Evolutionary conservation across 2,888 invertebrate species (phyloP).

Genomic region (Antheraea assamensis): DNA sequence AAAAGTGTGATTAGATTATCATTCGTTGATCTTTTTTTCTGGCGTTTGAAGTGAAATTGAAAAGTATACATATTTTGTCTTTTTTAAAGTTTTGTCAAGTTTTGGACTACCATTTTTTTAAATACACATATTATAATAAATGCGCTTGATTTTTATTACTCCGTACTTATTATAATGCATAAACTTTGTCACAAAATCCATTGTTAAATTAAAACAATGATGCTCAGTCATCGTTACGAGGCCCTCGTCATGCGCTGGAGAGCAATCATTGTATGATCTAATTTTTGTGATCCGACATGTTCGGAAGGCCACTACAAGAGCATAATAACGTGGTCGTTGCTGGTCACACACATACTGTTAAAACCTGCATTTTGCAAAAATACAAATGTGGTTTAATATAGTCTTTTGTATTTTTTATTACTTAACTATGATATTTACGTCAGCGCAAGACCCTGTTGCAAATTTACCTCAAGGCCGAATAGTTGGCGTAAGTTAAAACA

Average conservation of each 20-base stretch:
- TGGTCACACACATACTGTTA: not conserved
- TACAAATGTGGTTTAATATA: slow-evolving; percentile 26
- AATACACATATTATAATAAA: slow-evolving; percentile 8
- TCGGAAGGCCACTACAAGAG: slow-evolving; percentile 25
- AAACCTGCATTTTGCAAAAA: slow-evolving; percentile 17
- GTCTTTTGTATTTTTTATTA: slow-evolving; percentile 29
- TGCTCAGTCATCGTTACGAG: slow-evolving; percentile 56
- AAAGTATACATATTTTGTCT: slow-evolving; percentile 23
- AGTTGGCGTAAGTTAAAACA: slow-evolving; percentile 79
- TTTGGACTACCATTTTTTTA: slow-evolving; percentile 14
- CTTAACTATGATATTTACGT: slow-evolving; percentile 29
- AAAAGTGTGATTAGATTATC: slow-evolving; percentile 50
- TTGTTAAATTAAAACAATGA: slow-evolving; percentile 61
- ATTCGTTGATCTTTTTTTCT: slow-evolving; percentile 15
- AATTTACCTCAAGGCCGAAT: slow-evolving; percentile 82
- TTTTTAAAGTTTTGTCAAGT: slow-evolving; percentile 12
- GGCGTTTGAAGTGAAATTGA: slow-evolving; percentile 28
- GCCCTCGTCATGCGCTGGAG: slow-evolving; percentile 69
- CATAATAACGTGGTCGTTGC: slow-evolving; percentile 10
- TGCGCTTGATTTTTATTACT: slow-evolving; percentile 19
- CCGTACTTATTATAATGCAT: not conserved
- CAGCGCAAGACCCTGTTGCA: slow-evolving; percentile 77
- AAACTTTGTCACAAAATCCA: slow-evolving; percentile 17
- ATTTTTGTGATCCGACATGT: slow-evolving; percentile 59
- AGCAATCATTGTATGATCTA: slow-evolving; percentile 71